Conservation (phyloP, 2,888 invertebrate species). For the Hybos culiciformis region DNA sequence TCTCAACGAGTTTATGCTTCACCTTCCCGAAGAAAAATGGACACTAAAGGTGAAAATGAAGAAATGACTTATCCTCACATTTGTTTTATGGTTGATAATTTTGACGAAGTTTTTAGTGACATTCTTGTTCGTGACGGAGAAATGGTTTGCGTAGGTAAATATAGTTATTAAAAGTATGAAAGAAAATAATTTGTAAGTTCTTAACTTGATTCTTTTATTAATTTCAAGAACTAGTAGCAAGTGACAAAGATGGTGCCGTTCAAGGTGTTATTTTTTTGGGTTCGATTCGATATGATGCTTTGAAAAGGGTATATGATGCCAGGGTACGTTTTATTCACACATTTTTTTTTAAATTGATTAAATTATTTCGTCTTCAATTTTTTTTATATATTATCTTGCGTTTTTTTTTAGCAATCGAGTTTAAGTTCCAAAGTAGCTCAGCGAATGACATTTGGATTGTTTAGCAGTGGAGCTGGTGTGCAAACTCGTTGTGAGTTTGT, state of each 20-base stretch:
- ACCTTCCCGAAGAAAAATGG: conserved; percentile 92
- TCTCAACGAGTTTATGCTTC: conserved; percentile 95
- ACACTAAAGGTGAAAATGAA: conserved; percentile 94
- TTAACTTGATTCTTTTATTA: too few relatives aligned
- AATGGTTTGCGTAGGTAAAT: conserved; percentile 97
- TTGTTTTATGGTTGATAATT: conserved; percentile 98
- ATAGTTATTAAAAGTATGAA: too few relatives aligned
- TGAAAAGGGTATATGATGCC: conserved; percentile 92
- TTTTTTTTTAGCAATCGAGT: conserved; percentile 60
- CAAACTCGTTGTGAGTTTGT: conserved; percentile 90
- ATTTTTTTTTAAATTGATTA: background rate
- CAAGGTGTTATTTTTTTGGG: conserved; percentile 95
- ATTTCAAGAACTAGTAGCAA: conserved; percentile 91
- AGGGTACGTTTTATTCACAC: conserved; percentile 48
- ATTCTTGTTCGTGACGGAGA: conserved; percentile 95
- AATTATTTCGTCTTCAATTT: background rate
- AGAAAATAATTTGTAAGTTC: too few relatives aligned
- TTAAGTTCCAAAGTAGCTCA: conserved; percentile 89
- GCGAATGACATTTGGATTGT: conserved; percentile 86
- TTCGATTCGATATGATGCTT: conserved; percentile 92
- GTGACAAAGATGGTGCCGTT: conserved; percentile 69
- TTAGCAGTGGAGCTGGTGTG: conserved; percentile 55
- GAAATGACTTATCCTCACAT: conserved; percentile 99
- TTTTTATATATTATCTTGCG: background rate
- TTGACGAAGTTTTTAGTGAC: conserved; percentile 97